Percentiles rank a stretch among this genome's conserved stretches.
phyloP scores from a whole-genome alignment of 2,888 invertebrate species.

The Melieria crassipennis region DNA sequence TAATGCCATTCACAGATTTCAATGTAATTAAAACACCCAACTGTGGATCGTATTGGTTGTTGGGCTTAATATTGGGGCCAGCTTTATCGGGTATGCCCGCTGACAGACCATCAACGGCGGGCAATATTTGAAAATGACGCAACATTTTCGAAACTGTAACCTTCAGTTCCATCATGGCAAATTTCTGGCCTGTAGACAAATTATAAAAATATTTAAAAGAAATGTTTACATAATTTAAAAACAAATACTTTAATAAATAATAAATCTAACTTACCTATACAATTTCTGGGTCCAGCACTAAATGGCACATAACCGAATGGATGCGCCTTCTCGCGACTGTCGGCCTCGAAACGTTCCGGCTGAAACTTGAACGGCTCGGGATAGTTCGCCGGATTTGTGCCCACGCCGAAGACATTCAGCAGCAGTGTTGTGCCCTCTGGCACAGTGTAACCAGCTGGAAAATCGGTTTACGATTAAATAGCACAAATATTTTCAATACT shows the following conservation, averaged over 20 bases:
- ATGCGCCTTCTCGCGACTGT: slow-evolving; percentile 45
- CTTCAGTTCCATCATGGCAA: slow-evolving; percentile 69
- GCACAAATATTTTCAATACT: neutral
- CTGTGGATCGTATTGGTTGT: slow-evolving; percentile 20
- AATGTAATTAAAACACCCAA: slow-evolving; percentile 24
- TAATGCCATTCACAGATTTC: slow-evolving; percentile 29
- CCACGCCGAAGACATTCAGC: slow-evolving; percentile 50
- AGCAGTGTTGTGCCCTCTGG: slow-evolving; percentile 51
- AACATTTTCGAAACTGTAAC: slow-evolving; percentile 67
- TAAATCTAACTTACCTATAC: slow-evolving; percentile 47
- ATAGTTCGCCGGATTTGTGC: slow-evolving; percentile 53
- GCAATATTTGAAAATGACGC: slow-evolving; percentile 64
- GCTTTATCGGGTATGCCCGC: slow-evolving; percentile 15
- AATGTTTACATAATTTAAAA: neutral
- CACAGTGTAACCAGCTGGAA: slow-evolving; percentile 51
- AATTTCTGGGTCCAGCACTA: slow-evolving; percentile 73
- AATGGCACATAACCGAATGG: slow-evolving; percentile 71
- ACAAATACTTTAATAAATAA: neutral
- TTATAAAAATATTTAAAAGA: neutral
- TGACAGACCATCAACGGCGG: slow-evolving; percentile 36
- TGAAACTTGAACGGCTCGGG: slow-evolving; percentile 52
- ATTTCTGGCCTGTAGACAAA: slow-evolving; percentile 61
- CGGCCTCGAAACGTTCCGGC: slow-evolving; percentile 66
- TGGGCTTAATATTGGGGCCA: slow-evolving; percentile 6
- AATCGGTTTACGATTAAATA: neutral